phyloP scores from a whole-genome alignment of 2,797 vertebrate genomes.

The Fratercula arctica region DNA sequence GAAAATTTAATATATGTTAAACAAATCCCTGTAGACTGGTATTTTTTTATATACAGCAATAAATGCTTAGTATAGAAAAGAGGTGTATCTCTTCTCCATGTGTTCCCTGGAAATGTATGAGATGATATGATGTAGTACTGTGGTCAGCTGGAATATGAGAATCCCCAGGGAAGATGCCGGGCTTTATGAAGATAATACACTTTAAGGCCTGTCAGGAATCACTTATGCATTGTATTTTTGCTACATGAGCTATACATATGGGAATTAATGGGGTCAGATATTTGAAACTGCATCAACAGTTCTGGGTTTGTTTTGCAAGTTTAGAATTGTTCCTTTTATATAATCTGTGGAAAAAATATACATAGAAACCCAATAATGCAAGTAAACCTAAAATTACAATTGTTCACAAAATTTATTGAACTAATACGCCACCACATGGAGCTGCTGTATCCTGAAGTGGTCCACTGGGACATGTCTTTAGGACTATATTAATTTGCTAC shows the following conservation, averaged over 20 bases:
- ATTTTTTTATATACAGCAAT: neutral
- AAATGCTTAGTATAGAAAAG: neutral
- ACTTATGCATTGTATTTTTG: neutral
- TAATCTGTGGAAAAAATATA: neutral
- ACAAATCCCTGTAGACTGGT: rapidly evolving
- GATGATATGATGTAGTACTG: neutral
- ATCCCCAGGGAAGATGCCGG: neutral
- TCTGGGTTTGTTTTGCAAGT: neutral
- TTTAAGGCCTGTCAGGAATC: neutral
- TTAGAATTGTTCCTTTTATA: neutral
- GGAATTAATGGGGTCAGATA: neutral
- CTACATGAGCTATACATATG: neutral
- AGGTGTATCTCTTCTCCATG: neutral
- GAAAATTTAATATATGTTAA: neutral
- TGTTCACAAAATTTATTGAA: neutral
- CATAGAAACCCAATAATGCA: neutral
- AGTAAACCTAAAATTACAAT: neutral
- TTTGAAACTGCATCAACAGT: neutral
- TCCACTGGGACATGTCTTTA: neutral
- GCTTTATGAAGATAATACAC: neutral
- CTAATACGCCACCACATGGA: neutral
- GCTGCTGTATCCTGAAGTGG: neutral
- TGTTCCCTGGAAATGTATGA: neutral
- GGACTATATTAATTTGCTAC: neutral
- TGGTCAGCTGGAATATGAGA: neutral